Evolutionary conservation across 2,113 vertebrate species (phyloP).

Genomic region (Platichthys flesus): DNA sequence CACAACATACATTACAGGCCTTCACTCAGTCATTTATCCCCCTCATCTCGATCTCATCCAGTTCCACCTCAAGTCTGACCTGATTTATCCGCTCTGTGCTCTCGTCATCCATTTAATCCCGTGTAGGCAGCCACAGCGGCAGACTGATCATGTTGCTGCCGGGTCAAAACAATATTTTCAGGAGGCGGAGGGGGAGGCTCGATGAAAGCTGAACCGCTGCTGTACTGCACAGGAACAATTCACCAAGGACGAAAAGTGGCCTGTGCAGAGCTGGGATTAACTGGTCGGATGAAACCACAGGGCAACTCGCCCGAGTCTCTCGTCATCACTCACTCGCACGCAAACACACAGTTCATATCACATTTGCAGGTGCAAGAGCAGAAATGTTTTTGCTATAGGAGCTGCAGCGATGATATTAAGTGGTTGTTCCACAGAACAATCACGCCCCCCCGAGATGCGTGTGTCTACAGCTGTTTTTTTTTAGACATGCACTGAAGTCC

Average conservation of each 20-base stretch:
- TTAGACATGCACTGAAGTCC: too few relatives aligned
- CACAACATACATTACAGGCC: not conserved
- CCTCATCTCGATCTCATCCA: constrained; percentile 40
- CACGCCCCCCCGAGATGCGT: too few relatives aligned
- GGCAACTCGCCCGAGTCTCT: constrained; percentile 2
- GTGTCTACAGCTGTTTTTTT: too few relatives aligned
- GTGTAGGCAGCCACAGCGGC: constrained; percentile 43
- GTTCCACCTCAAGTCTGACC: constrained; percentile 44
- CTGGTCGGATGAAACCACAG: not conserved
- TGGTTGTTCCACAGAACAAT: too few relatives aligned
- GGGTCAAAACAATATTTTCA: constrained; percentile 62
- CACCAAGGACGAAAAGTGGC: constrained; percentile 43
- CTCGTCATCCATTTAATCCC: constrained; percentile 68
- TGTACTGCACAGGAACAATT: constrained; percentile 38
- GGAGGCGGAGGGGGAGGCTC: not conserved
- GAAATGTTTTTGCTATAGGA: too few relatives aligned
- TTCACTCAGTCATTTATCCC: not conserved
- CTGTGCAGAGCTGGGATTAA: constrained; percentile 44
- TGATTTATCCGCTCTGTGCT: constrained; percentile 53
- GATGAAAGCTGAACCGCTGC: constrained; percentile 43
- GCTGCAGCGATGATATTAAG: too few relatives aligned
- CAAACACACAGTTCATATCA: not conserved
- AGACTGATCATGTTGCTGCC: constrained; percentile 53
- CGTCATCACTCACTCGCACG: not conserved
- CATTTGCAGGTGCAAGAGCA: not conserved